A percentile compares a stretch with the other conserved stretches of the same genome.
Conservation (phyloP, 2,797 vertebrate species). For the Takifugu rubripes region DNA sequence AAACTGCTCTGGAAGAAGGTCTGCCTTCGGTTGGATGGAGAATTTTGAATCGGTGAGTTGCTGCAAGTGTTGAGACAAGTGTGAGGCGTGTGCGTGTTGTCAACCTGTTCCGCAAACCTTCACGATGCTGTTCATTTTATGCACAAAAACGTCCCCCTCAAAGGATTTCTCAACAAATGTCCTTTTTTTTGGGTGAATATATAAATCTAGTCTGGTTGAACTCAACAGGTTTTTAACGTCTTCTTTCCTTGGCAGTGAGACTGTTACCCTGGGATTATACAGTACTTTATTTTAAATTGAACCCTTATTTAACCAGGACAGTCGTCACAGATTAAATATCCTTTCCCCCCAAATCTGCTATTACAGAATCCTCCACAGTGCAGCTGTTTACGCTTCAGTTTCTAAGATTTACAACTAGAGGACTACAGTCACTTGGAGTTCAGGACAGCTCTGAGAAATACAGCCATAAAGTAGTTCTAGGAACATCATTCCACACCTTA, state of each 20-base stretch:
- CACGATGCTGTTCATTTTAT: too few relatives aligned
- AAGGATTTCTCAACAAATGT: too few relatives aligned
- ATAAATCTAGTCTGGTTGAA: conserved; percentile 6
- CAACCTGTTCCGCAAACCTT: conserved; percentile 15
- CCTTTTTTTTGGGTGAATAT: too few relatives aligned
- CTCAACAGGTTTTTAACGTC: conserved; percentile 70
- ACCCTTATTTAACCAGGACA: too few relatives aligned
- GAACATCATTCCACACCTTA: conserved; percentile 10
- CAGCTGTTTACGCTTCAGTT: conserved; percentile 1
- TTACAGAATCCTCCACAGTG: background rate
- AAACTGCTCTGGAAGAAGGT: conserved; percentile 36
- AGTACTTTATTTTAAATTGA: too few relatives aligned
- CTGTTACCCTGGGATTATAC: too few relatives aligned
- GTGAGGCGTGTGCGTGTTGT: conserved; percentile 1
- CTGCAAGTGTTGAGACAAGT: background rate
- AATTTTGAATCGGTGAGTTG: conserved; percentile 63
- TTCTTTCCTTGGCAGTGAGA: background rate
- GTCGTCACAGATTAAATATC: background rate
- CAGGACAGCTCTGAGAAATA: conserved; percentile 25
- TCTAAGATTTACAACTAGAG: conserved; percentile 6
- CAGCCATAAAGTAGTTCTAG: conserved; percentile 42
- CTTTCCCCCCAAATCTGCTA: background rate
- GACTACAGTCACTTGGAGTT: conserved; percentile 10
- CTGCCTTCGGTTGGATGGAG: conserved; percentile 51
- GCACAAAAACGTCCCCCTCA: too few relatives aligned